Percentiles rank a stretch among this genome's conserved stretches.
These are phyloP conservation scores for Syrista parreyssii DNA, from an alignment of 2,888 invertebrate species.

Conservation along the genomic window DNA sequence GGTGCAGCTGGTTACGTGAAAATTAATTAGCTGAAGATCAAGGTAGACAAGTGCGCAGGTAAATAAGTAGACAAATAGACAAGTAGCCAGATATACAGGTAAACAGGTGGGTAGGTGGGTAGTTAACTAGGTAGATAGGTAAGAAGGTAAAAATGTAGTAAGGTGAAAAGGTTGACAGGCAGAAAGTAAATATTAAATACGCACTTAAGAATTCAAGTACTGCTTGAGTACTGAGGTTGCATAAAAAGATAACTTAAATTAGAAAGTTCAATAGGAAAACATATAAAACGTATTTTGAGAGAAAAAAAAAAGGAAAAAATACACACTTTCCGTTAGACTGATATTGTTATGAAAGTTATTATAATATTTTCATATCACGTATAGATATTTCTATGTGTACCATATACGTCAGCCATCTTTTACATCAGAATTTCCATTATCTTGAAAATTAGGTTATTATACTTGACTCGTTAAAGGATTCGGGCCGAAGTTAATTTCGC, in stretches of 20 bases:
- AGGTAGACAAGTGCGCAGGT: background rate
- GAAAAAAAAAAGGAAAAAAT: background rate
- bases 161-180: background rate
- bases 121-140: background rate
- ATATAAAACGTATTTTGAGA: background rate
- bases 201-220: background rate
- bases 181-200: background rate
- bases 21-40: background rate
- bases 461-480: background rate
- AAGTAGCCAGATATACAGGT: background rate
- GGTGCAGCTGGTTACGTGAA: background rate
- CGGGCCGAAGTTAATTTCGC: background rate
- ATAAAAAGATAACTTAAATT: background rate
- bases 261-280: background rate
- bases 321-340: background rate
- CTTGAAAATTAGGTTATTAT: background rate
- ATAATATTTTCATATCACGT: background rate
- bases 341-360: background rate
- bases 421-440: slow-evolving; percentile 30
- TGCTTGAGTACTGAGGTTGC: background rate
- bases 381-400: background rate
- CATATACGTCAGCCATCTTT: background rate
- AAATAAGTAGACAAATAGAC: background rate
- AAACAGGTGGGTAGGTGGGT: background rate
- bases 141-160: background rate